Evolutionary conservation across 2,888 invertebrate species (phyloP), one percentile per base, ranked within the genome.

Genomic region (Heliothis peltigera): DNA sequence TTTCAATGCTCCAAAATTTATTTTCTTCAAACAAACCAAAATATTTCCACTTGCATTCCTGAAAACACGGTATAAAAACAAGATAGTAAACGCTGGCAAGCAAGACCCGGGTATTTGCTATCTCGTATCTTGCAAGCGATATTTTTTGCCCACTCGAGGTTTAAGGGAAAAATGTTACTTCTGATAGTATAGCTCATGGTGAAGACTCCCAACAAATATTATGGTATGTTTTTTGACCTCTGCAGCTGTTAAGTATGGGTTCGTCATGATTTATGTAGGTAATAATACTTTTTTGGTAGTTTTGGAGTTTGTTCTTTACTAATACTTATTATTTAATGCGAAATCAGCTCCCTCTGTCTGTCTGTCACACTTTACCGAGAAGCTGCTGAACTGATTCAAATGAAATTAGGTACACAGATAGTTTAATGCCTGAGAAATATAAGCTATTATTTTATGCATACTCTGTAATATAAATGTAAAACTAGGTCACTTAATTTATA

Each of bases 81-180:
- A 12, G 17, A 42, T 61, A 52, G 61, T 62, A 65, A 53, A 68
- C 51, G 54, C 67, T 57, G 25, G 60, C 70, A 64, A 71, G 21
- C 21, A 49, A 47, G 12, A 55, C 57, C 55, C 42, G 49, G 55
- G 32, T 22, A 39, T 17, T 44, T 43, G 42, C 48, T 77, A 70
- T 73, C 77, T 64, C 61, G 49, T 76, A 81, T 78, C 80, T 71
- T 22, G 32, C 35, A 12, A 64, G 77, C 78, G 64, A 86, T 84
- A 85, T 84, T 84, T 86, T 84, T 85, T 84, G 71, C 59, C 66
- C 54, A 49, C 70, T 49, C 56, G 70, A 60, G 56, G 79, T 76
- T 83, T 82, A 73, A 44, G 58, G 60, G 78, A 76, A 79, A 84
- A 80, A 81, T 78, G 74, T 66, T 76, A 70, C 60, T 25, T 22